phyloP scores from a whole-genome alignment of 2,113 vertebrate species.

The Hippopotamus amphibius region DNA sequence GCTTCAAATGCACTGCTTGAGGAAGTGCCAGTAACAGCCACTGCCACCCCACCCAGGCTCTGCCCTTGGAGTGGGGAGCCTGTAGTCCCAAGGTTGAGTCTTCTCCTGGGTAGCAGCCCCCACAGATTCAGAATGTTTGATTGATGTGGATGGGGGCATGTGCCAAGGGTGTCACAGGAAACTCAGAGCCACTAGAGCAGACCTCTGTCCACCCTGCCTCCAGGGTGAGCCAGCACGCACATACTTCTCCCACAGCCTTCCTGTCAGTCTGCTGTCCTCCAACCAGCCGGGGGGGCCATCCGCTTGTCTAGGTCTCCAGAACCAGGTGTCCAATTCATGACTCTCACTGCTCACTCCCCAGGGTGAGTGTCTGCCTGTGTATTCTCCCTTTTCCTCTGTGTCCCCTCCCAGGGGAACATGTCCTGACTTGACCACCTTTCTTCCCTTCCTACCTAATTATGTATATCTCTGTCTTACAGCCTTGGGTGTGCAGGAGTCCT shows the following conservation, averaged over 20 bases:
- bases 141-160: neutral
- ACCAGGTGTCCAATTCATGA: neutral
- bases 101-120: neutral
- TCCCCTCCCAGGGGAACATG: too few relatives aligned
- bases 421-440: neutral
- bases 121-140: neutral
- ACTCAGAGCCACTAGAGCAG: neutral
- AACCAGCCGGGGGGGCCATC: neutral
- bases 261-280: neutral
- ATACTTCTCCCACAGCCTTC: neutral
- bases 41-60: neutral
- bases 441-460: neutral
- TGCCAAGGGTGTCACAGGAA: neutral
- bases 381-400: too few relatives aligned
- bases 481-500: neutral
- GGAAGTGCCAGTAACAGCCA: neutral
- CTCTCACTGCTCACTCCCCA: neutral
- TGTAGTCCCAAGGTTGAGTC: neutral
- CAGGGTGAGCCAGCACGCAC: neutral
- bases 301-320: neutral
- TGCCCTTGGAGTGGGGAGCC: neutral
- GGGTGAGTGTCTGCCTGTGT: fast-evolving
- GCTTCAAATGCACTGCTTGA: fast-evolving
- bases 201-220: neutral
- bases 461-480: neutral